These are phyloP conservation scores for Automeris io DNA, from an alignment of 2,888 invertebrate genomes.

Conservation along the genomic window DNA sequence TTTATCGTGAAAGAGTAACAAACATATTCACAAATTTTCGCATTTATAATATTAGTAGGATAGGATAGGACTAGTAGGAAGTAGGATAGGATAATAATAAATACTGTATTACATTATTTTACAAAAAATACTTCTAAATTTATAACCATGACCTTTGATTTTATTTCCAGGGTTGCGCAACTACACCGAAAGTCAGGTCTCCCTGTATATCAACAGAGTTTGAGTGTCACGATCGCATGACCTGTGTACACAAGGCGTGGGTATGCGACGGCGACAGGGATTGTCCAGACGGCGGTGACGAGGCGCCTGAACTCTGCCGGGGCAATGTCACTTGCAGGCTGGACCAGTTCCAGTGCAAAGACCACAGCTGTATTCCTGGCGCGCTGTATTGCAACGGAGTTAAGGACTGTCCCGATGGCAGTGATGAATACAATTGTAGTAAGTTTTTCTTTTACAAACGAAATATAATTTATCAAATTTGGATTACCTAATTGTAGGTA, in stretches of 20 bases:
- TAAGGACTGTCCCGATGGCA: slow-evolving; percentile 88
- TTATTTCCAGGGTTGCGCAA: slow-evolving; percentile 78
- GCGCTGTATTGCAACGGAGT: slow-evolving; percentile 89
- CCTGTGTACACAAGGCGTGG: slow-evolving; percentile 89
- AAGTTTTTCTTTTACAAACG: slow-evolving; percentile 47
- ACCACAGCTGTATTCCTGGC: slow-evolving; percentile 87
- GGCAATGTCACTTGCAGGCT: slow-evolving; percentile 86
- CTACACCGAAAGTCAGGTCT: slow-evolving; percentile 69
- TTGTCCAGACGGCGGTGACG: slow-evolving; percentile 90
- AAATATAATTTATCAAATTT: no score
- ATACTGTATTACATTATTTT: not conserved
- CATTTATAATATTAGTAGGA: no score
- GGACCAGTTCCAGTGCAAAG: slow-evolving; percentile 92
- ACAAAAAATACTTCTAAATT: no score
- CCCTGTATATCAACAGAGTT: slow-evolving; percentile 85
- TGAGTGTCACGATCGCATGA: slow-evolving; percentile 87
- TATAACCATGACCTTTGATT: no score
- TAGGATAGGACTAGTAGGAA: no score
- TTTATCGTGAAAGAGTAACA: no score
- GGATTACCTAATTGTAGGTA: no score
- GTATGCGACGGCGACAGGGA: slow-evolving; percentile 90
- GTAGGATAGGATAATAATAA: no score
- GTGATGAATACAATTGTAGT: slow-evolving; percentile 91
- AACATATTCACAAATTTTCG: no score
- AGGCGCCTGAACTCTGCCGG: slow-evolving; percentile 79